These are phyloP conservation scores for Dasyprocta punctata DNA, from an alignment of 2,113 vertebrate genomes.

Conservation along the genomic window DNA sequence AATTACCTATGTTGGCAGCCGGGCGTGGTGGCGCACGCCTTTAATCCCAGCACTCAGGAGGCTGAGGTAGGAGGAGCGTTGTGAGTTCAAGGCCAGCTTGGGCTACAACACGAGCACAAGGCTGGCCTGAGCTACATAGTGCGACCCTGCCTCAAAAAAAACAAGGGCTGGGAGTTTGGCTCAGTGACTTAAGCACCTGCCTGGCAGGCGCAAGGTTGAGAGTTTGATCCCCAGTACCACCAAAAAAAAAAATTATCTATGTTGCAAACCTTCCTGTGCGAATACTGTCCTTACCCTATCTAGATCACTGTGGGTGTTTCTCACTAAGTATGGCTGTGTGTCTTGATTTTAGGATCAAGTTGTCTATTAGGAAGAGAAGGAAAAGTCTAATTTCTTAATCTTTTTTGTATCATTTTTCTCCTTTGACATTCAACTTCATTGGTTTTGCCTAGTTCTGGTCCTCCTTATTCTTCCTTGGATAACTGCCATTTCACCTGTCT, in stretches of 20 bases:
- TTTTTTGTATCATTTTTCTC: neutral
- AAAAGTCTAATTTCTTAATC: constrained; percentile 18
- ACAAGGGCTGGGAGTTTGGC: no score
- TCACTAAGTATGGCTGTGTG: neutral
- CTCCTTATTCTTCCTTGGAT: constrained; percentile 12
- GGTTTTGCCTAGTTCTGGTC: constrained; percentile 38
- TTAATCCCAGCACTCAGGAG: no score
- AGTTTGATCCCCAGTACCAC: no score
- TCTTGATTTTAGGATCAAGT: neutral
- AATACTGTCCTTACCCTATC: neutral
- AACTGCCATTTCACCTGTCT: constrained; percentile 24
- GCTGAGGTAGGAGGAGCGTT: no score
- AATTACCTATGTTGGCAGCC: neutral
- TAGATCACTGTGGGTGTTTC: neutral
- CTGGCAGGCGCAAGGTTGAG: no score
- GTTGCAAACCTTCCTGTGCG: neutral
- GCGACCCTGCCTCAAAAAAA: no score
- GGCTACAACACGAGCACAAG: no score
- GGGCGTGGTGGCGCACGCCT: no score
- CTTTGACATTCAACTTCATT: neutral
- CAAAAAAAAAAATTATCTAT: no score
- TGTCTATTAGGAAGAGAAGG: neutral
- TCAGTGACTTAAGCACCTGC: no score
- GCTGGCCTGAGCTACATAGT: no score
- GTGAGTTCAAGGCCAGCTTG: no score